Base-by-base conservation (phyloP, 1,140 invertebrate species). In the Drosophila simulans region DNA sequence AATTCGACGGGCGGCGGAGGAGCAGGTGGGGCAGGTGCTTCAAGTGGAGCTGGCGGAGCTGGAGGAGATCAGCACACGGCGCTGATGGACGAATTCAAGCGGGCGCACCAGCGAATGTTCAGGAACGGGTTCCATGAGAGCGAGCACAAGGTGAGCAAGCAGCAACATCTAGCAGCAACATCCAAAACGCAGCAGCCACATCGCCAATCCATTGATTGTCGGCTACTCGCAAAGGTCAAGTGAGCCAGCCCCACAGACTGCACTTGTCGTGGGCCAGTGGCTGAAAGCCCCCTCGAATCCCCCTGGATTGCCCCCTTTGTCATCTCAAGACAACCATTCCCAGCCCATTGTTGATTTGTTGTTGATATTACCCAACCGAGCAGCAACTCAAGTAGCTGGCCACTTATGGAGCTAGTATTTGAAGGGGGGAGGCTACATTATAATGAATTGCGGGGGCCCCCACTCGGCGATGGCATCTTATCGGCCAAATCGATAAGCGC, bases 81-180 rank as follows among this genome's bases (percentile, higher is more conserved):
- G 82, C 92, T 97, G 49, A 97, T 97, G 96, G 95, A 97, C 92
- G 97, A 97, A 93, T 97, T 97, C 90, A 97, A 96, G 89, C 95
- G 95, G 84, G 96, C 96, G 1, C 96, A 97, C 92, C 94, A 95
- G 70, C 96, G 95, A 93, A 97, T 97, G 96, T 97, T 97, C 92
- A 94, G 95, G 57, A 92, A 92, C 71, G 79, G 89, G 54, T 92
- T 92, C 71, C 86, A 91, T 74, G 91, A 92, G 77, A 91, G 76
- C 58, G 91, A 92, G 69, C 83, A 86, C 82, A 86, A 89, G 86
- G 91, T 92, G 77, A 92, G 91, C 84, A 52, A 51, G 62, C 22
- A 42, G 37, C 54, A 72, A 45, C 51, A 46, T 15, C 42, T 27
- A 51, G 25, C 40, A 55, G 43, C 43, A 48, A 48, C 45, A 48